Conservation (phyloP, 2,888 invertebrate genomes). For the Autographa pulchrina region DNA sequence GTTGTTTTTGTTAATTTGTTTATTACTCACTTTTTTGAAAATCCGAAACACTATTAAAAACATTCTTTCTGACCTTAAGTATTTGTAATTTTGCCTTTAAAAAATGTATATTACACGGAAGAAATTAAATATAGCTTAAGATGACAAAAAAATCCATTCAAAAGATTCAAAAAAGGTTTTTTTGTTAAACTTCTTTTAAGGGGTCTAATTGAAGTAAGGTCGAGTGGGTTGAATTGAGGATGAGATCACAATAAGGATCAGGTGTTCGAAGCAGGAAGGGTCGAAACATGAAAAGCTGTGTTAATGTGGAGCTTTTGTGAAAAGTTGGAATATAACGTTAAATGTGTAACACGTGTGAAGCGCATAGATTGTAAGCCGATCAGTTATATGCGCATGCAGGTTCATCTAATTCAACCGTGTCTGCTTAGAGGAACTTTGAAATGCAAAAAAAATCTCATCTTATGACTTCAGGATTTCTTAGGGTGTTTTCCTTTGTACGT, state of each 20-base stretch:
- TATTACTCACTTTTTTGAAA: neutral
- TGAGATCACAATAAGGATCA: slow-evolving; percentile 25
- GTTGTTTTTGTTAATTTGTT: neutral
- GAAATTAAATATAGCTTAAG: slow-evolving; percentile 23
- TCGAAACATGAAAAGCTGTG: neutral
- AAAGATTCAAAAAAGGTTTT: slow-evolving; percentile 35
- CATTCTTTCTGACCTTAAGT: neutral
- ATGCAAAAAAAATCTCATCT: too few relatives aligned
- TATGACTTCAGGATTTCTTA: too few relatives aligned
- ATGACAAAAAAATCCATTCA: slow-evolving; percentile 32
- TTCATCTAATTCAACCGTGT: too few relatives aligned
- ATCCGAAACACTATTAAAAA: neutral
- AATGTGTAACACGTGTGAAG: neutral
- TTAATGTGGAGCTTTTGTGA: neutral
- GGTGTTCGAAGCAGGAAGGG: neutral
- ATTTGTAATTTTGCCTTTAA: neutral
- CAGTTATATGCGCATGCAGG: too few relatives aligned
- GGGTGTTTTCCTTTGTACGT: too few relatives aligned
- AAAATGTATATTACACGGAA: slow-evolving; percentile 7
- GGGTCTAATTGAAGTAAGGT: slow-evolving; percentile 39
- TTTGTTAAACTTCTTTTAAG: slow-evolving; percentile 19
- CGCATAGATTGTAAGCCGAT: neutral
- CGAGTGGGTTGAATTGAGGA: slow-evolving; percentile 23
- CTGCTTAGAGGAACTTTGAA: too few relatives aligned
- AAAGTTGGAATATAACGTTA: neutral